Percentiles rank a stretch among this genome's conserved stretches.
These are phyloP conservation scores for Cosmia pyralina DNA, from an alignment of 2,888 invertebrate genomes.

Conservation along the genomic window DNA sequence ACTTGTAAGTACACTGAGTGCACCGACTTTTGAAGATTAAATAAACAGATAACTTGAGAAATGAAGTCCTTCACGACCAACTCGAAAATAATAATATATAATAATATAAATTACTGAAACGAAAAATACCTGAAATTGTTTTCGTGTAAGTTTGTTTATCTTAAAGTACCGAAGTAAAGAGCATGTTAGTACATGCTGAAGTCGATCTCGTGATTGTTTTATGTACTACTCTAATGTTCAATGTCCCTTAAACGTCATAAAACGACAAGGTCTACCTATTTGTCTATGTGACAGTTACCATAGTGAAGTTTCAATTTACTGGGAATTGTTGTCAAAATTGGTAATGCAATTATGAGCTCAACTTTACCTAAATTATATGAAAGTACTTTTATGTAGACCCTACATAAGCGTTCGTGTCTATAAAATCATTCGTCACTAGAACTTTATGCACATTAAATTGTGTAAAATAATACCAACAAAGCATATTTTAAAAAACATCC, in stretches of 20 bases:
- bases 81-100: neutral
- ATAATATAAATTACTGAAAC: neutral
- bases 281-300: neutral
- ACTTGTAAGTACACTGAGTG: slow-evolving; percentile 21
- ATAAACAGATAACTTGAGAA: slow-evolving; percentile 25
- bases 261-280: neutral
- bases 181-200: neutral
- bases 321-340: neutral
- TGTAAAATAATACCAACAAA: too few species aligned
- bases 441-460: neutral
- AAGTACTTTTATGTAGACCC: neutral
- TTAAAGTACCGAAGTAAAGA: neutral
- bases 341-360: neutral
- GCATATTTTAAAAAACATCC: neutral
- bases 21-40: slow-evolving; percentile 5
- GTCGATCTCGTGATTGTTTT: neutral
- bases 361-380: neutral
- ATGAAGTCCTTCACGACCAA: neutral
- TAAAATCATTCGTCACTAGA: neutral
- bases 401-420: neutral
- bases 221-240: neutral
- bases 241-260: neutral
- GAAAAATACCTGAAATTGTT: neutral
- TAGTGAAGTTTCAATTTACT: neutral
- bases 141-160: too few species aligned